A percentile compares a stretch with the other conserved stretches of the same genome.
Evolutionary conservation across 2,797 vertebrate species (phyloP).

Genomic region (Sciurus carolinensis): DNA sequence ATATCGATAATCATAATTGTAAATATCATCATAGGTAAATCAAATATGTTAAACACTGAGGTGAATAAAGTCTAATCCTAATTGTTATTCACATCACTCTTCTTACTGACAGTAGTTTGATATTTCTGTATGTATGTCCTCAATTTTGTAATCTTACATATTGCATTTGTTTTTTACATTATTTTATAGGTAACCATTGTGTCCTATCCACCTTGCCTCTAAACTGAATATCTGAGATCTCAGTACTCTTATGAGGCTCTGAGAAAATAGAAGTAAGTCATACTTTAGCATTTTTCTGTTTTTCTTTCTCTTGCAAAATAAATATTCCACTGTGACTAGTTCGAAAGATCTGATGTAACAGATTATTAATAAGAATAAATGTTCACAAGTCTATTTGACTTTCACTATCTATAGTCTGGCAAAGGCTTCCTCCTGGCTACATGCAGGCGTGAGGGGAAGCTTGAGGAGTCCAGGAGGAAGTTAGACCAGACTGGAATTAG

Average conservation of each 20-base stretch:
- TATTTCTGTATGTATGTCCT: background rate
- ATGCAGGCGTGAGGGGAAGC: no score
- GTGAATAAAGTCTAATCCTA: background rate
- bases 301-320: background rate
- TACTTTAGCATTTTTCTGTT: background rate
- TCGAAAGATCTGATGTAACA: background rate
- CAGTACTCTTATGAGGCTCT: background rate
- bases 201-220: no score
- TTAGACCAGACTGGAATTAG: no score
- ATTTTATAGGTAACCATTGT: background rate
- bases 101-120: background rate
- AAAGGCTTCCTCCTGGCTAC: no score
- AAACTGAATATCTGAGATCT: background rate
- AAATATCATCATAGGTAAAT: background rate
- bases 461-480: no score
- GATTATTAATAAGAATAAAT: slow-evolving; percentile 15
- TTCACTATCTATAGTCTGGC: background rate
- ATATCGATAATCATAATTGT: background rate
- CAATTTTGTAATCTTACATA: background rate
- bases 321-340: background rate
- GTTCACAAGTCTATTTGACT: background rate
- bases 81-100: background rate
- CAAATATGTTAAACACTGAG: background rate
- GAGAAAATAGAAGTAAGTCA: background rate
- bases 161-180: background rate